Conservation (phyloP, 2,113 vertebrate species). For the Ornithorhynchus anatinus region DNA sequence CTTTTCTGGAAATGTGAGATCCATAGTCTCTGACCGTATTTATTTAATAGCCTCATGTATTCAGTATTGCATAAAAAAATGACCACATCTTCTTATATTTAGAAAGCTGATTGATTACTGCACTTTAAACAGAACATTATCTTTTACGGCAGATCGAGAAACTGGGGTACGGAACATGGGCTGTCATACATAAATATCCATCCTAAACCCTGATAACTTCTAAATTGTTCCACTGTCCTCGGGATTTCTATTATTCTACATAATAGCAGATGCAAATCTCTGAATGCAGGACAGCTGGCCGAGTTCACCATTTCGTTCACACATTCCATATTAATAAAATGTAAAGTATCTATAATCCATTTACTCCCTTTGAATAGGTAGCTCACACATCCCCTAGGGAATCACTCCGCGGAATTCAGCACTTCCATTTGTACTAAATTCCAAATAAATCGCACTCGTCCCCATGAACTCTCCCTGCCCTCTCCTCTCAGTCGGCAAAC, state of each 20-base stretch:
- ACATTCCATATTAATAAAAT: neutral
- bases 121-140: neutral
- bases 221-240: neutral
- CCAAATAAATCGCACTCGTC: constrained; percentile 4
- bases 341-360: neutral
- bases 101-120: neutral
- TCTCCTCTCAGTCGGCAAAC: neutral
- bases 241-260: neutral
- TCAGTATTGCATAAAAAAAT: neutral
- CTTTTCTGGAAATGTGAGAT: neutral
- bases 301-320: neutral
- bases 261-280: neutral
- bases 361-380: neutral
- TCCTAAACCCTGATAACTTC: neutral
- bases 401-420: neutral
- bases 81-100: neutral
- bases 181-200: neutral
- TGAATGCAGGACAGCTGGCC: neutral
- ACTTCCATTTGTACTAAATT: constrained; percentile 9
- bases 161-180: neutral
- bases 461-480: neutral
- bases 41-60: neutral
- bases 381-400: neutral
- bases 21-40: neutral
- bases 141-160: neutral